These are phyloP conservation scores for Aurelia aurita complex sp. Pacific DNA, from an alignment of 30 jellyfish, hydroid and myxozoan genomes.

Conservation along the genomic window DNA sequence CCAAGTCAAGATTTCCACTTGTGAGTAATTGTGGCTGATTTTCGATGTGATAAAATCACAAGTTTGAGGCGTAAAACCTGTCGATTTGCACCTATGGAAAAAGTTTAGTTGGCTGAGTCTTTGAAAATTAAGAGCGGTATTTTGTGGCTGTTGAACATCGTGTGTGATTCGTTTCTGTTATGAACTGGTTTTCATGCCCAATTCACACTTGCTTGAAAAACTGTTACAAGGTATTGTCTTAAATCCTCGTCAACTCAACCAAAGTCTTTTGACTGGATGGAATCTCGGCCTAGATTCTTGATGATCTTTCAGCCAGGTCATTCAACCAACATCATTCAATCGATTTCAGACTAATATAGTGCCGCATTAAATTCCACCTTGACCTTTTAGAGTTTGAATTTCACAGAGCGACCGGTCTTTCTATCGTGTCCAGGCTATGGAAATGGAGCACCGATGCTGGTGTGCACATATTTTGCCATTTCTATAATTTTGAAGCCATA, in stretches of 20 bases:
- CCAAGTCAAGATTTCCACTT: constrained; percentile 1
- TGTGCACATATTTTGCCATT: no score
- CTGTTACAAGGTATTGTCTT: neutral
- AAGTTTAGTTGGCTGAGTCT: neutral
- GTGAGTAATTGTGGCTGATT: constrained; percentile 31
- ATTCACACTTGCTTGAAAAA: constrained; percentile 14
- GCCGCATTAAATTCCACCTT: no score
- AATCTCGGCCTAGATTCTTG: no score
- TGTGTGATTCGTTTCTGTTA: constrained; percentile 25
- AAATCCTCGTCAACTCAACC: neutral
- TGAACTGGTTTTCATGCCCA: constrained; percentile 14
- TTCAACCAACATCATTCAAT: no score
- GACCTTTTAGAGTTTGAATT: no score
- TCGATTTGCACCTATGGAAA: constrained; percentile 40
- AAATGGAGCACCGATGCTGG: no score
- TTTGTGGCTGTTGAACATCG: constrained; percentile 39
- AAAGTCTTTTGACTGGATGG: no score
- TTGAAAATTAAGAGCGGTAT: neutral
- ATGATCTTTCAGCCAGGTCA: no score
- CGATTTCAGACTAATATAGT: no score
- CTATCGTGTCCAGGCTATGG: no score
- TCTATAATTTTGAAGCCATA: no score
- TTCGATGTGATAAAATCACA: constrained; percentile 13
- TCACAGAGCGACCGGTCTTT: no score
- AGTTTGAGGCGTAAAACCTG: constrained; percentile 36